Conservation (phyloP, 2,888 invertebrate genomes). For the Napeogenes inachia region DNA sequence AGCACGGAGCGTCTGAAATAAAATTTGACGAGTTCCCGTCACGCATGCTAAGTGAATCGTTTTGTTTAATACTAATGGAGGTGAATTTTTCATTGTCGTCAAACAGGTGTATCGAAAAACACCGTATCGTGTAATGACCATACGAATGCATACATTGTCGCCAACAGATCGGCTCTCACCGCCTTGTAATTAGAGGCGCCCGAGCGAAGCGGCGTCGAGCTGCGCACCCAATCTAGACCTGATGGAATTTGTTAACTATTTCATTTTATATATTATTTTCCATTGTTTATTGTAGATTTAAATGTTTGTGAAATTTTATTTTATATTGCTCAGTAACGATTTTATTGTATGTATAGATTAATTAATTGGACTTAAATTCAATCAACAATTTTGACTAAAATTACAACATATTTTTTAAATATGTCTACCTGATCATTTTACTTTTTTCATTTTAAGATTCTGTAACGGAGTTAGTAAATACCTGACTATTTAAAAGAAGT, state of each 20-base stretch:
- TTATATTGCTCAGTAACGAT: too few relatives aligned
- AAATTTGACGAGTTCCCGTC: conserved; percentile 19
- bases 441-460: too few relatives aligned
- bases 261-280: conserved; percentile 11
- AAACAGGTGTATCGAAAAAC: conserved; percentile 61
- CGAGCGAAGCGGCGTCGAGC: conserved; percentile 40
- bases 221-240: conserved; percentile 28
- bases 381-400: too few relatives aligned
- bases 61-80: conserved; percentile 46
- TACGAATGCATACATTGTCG: conserved; percentile 55
- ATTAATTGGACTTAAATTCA: too few relatives aligned
- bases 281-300: not conserved
- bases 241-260: conserved; percentile 21
- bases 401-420: too few relatives aligned
- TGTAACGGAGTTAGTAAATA: too few relatives aligned
- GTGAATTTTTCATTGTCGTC: conserved; percentile 38
- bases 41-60: conserved; percentile 30
- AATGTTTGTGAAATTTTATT: too few relatives aligned
- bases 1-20: too few relatives aligned
- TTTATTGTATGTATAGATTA: too few relatives aligned
- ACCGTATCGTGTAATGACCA: conserved; percentile 54
- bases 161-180: conserved; percentile 37
- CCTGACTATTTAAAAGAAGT: too few relatives aligned
- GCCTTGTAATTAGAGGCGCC: conserved; percentile 51
- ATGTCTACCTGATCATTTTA: too few relatives aligned